Evolutionary conservation across 1,140 invertebrate species (phyloP), one percentile per base, ranked within the genome.

Genomic region (Plectrocnemia conspersa): DNA sequence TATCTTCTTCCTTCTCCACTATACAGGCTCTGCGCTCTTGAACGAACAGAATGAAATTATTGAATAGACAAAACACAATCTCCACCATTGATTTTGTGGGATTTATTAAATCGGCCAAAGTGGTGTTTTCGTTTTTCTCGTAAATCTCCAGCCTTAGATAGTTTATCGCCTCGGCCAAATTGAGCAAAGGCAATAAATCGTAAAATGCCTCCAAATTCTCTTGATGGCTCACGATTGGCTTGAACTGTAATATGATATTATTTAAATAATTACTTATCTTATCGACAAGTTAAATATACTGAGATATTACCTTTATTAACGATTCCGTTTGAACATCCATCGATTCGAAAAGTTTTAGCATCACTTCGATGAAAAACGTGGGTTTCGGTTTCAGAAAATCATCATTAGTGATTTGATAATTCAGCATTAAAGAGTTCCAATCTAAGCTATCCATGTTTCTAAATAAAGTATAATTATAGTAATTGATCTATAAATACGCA

Each of bases 151-250:
- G 9, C 19, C 16, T 9, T 9, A 44, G 9, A 44, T 19, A 44
- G 22, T 44, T 44, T 44, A 44, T 44, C 16, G 21, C 40, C 4
- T 7, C 40, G 13, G 16, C 15, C 15, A 38, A 38, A 15, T 38
- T 38, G 7, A 38, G 7, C 9, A 38, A 10, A 16, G 35, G 35
- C 5, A 38, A 9, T 7, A 38, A 15, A 9, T 9, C 35, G 15
- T 5, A 38, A 15, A 38, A 38, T 9, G 35, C 7, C 15, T 38
- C 40, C 21, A 44, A 44, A 44, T 44, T 44, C 22, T 44, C 40
- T 10, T 6, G 21, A 21, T 5, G n/a, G n/a, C n/a, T n/a, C n/a
- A n/a, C 27, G n/a, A 29, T 29, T 29, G 27, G 27, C n/a, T 6
- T n/a, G 6, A 29, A 29, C 6, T n/a, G n/a, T 7, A 7, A n/a